These are phyloP conservation scores for Hypomecis punctinalis DNA, from an alignment of 2,888 invertebrate genomes.

Conservation along the genomic window DNA sequence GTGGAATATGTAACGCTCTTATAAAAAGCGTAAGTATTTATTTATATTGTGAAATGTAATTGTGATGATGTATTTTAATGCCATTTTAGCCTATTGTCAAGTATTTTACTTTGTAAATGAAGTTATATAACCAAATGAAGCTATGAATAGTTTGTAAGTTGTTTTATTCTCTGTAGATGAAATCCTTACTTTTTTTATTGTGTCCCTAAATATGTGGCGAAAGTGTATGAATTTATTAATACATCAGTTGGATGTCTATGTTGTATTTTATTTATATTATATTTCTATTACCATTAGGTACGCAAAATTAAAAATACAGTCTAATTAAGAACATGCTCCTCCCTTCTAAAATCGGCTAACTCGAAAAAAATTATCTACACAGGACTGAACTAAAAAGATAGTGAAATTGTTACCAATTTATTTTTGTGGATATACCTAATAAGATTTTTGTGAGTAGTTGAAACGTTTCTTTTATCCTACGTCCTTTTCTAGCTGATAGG, in stretches of 20 bases:
- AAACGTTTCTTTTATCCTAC: too few relatives aligned
- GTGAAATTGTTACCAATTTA: too few relatives aligned
- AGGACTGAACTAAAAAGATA: too few relatives aligned
- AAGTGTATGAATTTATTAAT: conserved; percentile 81
- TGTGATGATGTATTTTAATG: conserved; percentile 82
- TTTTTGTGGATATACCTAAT: too few relatives aligned
- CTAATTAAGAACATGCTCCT: not conserved
- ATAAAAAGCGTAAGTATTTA: conserved; percentile 55
- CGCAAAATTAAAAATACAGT: not conserved
- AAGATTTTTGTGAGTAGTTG: too few relatives aligned
- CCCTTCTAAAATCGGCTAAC: too few relatives aligned
- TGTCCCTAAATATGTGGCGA: conserved; percentile 72
- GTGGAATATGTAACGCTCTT: conserved; percentile 38
- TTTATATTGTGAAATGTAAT: conserved; percentile 66
- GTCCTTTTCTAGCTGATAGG: too few relatives aligned
- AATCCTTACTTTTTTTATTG: conserved; percentile 74
- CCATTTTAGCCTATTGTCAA: conserved; percentile 76
- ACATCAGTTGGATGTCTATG: conserved; percentile 79
- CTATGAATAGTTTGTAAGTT: conserved; percentile 74
- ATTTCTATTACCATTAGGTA: not conserved
- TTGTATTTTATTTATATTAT: conserved; percentile 46
- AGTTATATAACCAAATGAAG: conserved; percentile 83
- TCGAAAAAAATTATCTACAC: too few relatives aligned
- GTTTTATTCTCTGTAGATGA: conserved; percentile 79
- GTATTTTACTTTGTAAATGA: conserved; percentile 73